Conservation (phyloP, 1,140 invertebrate genomes). For the Odontomachus brunneus region DNA sequence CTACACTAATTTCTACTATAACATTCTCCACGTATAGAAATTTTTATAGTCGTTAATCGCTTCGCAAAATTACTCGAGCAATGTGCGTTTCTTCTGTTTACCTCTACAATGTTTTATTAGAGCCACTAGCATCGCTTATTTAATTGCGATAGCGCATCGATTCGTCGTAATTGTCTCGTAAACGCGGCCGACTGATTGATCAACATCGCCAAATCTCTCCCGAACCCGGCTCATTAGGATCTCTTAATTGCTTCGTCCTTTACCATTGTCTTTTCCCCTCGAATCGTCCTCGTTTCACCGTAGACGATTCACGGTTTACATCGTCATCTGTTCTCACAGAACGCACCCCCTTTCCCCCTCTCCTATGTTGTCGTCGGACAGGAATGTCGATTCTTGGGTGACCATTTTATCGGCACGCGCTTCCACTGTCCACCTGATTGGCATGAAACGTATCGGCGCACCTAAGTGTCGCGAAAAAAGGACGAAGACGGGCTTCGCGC, state of each 20-base stretch:
- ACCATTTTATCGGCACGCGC: slow-evolving; percentile 50
- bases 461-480: slow-evolving; percentile 47
- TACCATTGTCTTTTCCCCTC: neutral
- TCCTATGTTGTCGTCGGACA: neutral
- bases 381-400: slow-evolving; percentile 51
- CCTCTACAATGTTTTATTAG: too few relatives aligned
- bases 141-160: too few relatives aligned
- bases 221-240: neutral
- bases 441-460: slow-evolving; percentile 43
- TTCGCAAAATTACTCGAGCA: neutral
- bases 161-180: too few relatives aligned
- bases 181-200: too few relatives aligned
- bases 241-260: neutral
- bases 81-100: neutral
- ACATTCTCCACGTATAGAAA: too few relatives aligned
- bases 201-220: too few relatives aligned
- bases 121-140: too few relatives aligned
- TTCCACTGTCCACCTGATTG: slow-evolving; percentile 30
- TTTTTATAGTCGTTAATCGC: too few relatives aligned
- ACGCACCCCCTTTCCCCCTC: too few relatives aligned
- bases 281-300: neutral
- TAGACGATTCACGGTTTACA: neutral
- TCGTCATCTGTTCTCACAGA: neutral
- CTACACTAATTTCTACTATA: too few relatives aligned
- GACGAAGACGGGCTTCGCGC: neutral